Percentiles rank a stretch among this genome's conserved stretches.
phyloP scores from a whole-genome alignment of 2,888 invertebrate species.

The Calameuta filiformis region DNA sequence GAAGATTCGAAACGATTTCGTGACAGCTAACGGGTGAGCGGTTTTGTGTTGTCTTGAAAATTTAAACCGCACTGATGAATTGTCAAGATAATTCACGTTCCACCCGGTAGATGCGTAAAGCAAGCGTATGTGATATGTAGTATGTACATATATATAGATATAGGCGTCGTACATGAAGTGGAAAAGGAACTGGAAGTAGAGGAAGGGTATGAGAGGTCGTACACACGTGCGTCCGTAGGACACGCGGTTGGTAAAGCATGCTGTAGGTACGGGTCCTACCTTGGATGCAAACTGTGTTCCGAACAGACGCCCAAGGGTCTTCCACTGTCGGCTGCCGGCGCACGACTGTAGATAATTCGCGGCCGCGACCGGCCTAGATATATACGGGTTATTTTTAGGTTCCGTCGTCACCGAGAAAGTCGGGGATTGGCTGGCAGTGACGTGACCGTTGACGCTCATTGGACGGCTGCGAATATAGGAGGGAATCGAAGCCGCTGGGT shows the following conservation, averaged over 20 bases:
- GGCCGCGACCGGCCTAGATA: slow-evolving; percentile 63
- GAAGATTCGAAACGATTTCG: background rate
- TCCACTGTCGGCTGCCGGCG: slow-evolving; percentile 60
- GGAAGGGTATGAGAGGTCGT: slow-evolving; percentile 8
- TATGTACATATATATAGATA: slow-evolving; percentile 5
- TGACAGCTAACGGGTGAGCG: background rate
- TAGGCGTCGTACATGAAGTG: background rate
- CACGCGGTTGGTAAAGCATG: slow-evolving; percentile 13
- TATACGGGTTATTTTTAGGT: slow-evolving; percentile 61
- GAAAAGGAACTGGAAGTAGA: slow-evolving; percentile 7
- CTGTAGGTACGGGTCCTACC: slow-evolving; percentile 21
- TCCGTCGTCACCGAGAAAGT: slow-evolving; percentile 48
- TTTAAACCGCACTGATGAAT: background rate
- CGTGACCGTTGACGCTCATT: slow-evolving; percentile 42
- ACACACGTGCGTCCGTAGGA: slow-evolving; percentile 6
- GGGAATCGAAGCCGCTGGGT: slow-evolving; percentile 38
- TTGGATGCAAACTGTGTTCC: slow-evolving; percentile 20
- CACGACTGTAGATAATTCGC: slow-evolving; percentile 61
- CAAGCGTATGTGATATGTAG: slow-evolving; percentile 16
- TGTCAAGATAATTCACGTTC: background rate
- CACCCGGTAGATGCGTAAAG: slow-evolving; percentile 7
- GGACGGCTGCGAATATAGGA: slow-evolving; percentile 41
- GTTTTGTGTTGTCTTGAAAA: background rate
- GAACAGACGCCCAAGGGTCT: slow-evolving; percentile 25
- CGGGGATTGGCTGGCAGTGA: slow-evolving; percentile 51